Base-by-base conservation (phyloP, 2,888 invertebrate genomes). In the Hirudinaria manillensis region DNA sequence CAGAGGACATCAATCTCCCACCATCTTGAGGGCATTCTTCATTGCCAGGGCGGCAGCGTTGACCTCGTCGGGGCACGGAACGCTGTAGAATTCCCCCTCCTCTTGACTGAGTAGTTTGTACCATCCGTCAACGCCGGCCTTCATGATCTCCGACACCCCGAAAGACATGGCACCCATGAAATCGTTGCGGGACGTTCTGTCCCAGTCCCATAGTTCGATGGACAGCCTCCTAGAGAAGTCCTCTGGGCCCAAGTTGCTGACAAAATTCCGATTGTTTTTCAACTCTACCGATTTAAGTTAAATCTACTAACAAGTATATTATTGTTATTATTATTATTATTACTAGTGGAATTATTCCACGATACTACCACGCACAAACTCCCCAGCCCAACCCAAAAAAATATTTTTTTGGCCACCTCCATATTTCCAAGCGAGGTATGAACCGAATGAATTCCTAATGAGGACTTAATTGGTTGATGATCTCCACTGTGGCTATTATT, bases 181-280 rank as follows among this genome's bases (percentile, higher is more conserved):
- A 86, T 99, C 99, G 87, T 99, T 99, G 56, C 98, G 90, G 72
- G 98, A 97, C 77, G 99, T 99, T 76, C 99, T 89, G 87, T 99
- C 99, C 99, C 99, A 99, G 86, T 99, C 99, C 99, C 99, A 99
- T 1, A 94, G 89, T 87, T 98, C 98, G 81, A 99, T 89, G 75
- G 97, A 89, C 77, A 99, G 89, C 80, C 99, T 89, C 66, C 97
- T 90, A 85, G 98, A 95, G 86, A 96, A 96, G 86, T 99, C 99
- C 85, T 95, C 94, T 29, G 77, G 53, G 3, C 70, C 75, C 34
- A 79, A 51, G 56, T 51, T 45, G 55, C 79, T 78, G 71, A 16
- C 32, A 10, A 36, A 61, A 16, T 61, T 27, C 1, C 10, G n/a
- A 2, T 45, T 34, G 2, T 1, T 45, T 29, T 24, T 67, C n/a